Base-by-base conservation (phyloP, 2,888 invertebrate species). In the Caenorhabditis drosophilae region DNA sequence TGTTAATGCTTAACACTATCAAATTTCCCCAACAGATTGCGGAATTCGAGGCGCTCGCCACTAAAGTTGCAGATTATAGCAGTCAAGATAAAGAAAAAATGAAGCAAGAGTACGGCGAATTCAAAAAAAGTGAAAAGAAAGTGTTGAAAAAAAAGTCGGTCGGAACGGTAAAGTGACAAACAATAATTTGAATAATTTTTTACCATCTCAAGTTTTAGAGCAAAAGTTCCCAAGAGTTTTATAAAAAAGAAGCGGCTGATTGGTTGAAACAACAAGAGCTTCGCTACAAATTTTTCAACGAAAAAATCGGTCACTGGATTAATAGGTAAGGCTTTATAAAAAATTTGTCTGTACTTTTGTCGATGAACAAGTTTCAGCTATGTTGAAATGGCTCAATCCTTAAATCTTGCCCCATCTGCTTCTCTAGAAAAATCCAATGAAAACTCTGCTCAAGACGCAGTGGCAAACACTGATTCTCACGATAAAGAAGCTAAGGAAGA, bases 261-360 rank as follows among this genome's bases (percentile, higher is more conserved):
- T 72, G 69, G 66, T 45, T 59, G 1, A 57, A 50, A 7, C 71
- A 73, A 36, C 75, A 75, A 27, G 73, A 72, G 46, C 34, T 75
- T 47, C 57, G 75, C 22, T 75, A 75, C 64, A 73, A 70, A 40
- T 75, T 70, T 41, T 75, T 73, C 56, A 53, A 70, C 41, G 70
- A 73, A 18, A 71, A 73, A 48, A 63, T 73, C 20, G 51, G 61
- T 7, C 50, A 60, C 11, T 73, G 73, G 75, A 68, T 75, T 26
- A 40, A 64, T 4, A 67, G 60, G 75, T 70, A 16, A 48, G 60
- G 22, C 15, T 16, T 31, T 20, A 11, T 20, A 23, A 23, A 11
- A 42, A 42, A 23, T 20, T 34, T 18, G 2, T 12, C 23, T n/a
- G 31, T 16, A 4, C n/a, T n/a, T n/a, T n/a, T n/a, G n/a, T n/a